Conservation (phyloP, 2,888 invertebrate genomes). For the Sphecodes monilicornis region DNA sequence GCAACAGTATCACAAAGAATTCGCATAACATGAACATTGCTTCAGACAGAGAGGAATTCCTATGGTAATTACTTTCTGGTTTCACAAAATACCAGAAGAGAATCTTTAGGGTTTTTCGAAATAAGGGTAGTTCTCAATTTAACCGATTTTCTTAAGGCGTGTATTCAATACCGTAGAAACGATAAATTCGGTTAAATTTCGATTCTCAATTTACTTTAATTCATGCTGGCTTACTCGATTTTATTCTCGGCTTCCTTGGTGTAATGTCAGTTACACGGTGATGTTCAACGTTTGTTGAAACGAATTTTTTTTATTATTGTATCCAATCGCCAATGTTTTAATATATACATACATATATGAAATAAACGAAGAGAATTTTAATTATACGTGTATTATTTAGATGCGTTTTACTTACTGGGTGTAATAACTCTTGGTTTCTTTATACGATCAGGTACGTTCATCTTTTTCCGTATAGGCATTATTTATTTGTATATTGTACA, state of each 20-base stretch:
- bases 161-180: constrained; percentile 7
- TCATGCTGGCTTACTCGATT: constrained; percentile 42
- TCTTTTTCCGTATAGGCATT: constrained; percentile 20
- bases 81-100: background rate
- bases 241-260: constrained; percentile 45
- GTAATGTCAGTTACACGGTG: constrained; percentile 52
- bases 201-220: constrained; percentile 33
- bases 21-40: background rate
- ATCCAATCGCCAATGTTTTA: constrained; percentile 38
- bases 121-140: background rate
- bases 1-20: background rate
- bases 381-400: constrained; percentile 32
- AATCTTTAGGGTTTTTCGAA: too few relatives aligned
- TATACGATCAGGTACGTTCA: constrained; percentile 49
- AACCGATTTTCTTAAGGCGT: background rate
- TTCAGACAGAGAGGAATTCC: too few relatives aligned
- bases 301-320: constrained; percentile 37
- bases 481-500: constrained; percentile 36
- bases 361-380: constrained; percentile 36
- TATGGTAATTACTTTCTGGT: too few relatives aligned
- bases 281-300: constrained; percentile 46
- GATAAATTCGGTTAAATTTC: constrained; percentile 39
- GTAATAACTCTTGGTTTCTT: constrained; percentile 19
- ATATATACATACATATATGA: constrained; percentile 19
- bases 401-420: constrained; percentile 50